These are phyloP conservation scores for Azorinus chamasolen DNA, from an alignment of 2,888 invertebrate species.

Conservation along the genomic window DNA sequence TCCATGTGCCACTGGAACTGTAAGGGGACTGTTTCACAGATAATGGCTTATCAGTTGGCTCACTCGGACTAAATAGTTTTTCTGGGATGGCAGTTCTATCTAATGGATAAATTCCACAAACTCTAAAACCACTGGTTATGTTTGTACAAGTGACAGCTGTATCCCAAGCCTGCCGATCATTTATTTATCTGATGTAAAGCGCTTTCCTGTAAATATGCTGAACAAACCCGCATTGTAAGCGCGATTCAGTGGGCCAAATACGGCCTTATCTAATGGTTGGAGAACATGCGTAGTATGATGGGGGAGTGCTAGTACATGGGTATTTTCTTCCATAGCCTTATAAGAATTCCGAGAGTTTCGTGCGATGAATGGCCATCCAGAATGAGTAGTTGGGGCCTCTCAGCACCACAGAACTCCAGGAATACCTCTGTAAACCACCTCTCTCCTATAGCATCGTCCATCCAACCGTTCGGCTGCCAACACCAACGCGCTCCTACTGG, in stretches of 20 bases:
- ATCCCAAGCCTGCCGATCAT: slow-evolving; percentile 38
- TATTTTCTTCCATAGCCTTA: slow-evolving; percentile 57
- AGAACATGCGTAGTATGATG: slow-evolving; percentile 55
- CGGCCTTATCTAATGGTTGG: slow-evolving; percentile 50
- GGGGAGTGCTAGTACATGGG: slow-evolving; percentile 50
- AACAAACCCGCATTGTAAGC: slow-evolving; percentile 53
- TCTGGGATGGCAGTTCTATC: slow-evolving; percentile 25
- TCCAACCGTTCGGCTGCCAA: slow-evolving; percentile 69
- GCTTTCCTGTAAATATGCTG: slow-evolving; percentile 39
- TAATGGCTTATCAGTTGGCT: slow-evolving; percentile 16
- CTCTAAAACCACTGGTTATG: slow-evolving; percentile 44
- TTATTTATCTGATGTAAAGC: slow-evolving; percentile 45
- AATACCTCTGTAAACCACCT: slow-evolving; percentile 68
- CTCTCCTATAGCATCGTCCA: slow-evolving; percentile 61
- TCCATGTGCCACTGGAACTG: too few species aligned
- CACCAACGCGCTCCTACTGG: slow-evolving; percentile 56
- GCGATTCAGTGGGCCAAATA: slow-evolving; percentile 55
- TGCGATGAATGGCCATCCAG: slow-evolving; percentile 68
- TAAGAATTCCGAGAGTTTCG: slow-evolving; percentile 60
- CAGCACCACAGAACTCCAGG: slow-evolving; percentile 58
- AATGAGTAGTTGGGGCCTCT: slow-evolving; percentile 68
- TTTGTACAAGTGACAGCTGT: slow-evolving; percentile 36
- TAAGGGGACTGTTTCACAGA: too few species aligned
- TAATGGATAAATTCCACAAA: slow-evolving; percentile 48
- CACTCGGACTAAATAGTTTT: slow-evolving; percentile 33